Evolutionary conservation across 2,888 invertebrate genomes (phyloP).

Genomic region (Phyllotreta cruciferae): DNA sequence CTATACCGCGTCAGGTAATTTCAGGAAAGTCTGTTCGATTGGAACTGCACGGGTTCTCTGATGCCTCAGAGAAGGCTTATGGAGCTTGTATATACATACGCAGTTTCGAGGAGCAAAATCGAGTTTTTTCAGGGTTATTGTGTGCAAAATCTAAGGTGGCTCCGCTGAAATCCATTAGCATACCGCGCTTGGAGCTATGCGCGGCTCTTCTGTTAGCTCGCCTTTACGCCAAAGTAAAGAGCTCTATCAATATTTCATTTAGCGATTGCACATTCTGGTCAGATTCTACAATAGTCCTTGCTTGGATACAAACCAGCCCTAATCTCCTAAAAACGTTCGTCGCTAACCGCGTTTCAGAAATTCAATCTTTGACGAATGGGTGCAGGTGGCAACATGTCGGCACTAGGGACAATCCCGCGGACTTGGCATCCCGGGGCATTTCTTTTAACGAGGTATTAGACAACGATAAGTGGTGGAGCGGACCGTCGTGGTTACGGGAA

Average conservation of each 20-base stretch:
- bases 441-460: too few species aligned
- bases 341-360: constrained; percentile 37
- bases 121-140: neutral
- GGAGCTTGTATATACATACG: neutral
- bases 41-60: constrained; percentile 3
- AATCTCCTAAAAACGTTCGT: constrained; percentile 39
- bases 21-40: neutral
- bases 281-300: constrained; percentile 38
- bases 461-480: constrained; percentile 42
- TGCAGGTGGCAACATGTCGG: constrained; percentile 36
- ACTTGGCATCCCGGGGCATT: constrained; percentile 25
- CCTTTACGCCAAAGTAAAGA: constrained; percentile 31
- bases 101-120: neutral
- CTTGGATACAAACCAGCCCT: constrained; percentile 37
- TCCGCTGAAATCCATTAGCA: neutral
- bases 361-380: constrained; percentile 31
- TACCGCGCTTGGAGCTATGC: constrained; percentile 8
- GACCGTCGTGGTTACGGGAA: constrained; percentile 29
- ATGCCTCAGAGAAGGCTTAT: constrained; percentile 1
- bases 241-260: constrained; percentile 25
- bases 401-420: constrained; percentile 30
- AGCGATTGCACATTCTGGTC: constrained; percentile 30
- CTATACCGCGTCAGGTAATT: neutral
- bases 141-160: constrained; percentile 4
- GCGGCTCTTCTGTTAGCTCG: constrained; percentile 31